Conservation (phyloP, 2,797 vertebrate species). For the Glossophaga mutica region DNA sequence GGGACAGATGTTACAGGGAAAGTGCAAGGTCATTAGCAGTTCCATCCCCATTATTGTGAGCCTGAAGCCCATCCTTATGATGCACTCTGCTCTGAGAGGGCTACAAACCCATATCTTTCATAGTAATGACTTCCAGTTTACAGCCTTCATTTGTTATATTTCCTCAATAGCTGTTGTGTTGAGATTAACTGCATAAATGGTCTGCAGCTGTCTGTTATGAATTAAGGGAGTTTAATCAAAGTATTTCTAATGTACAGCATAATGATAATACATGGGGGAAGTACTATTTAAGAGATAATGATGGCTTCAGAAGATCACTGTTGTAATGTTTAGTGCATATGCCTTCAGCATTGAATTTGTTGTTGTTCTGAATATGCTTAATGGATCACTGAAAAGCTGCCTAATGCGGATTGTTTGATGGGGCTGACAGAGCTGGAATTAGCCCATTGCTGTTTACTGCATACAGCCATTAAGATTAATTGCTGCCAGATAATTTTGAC, state of each 20-base stretch:
- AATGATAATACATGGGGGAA: constrained; percentile 98
- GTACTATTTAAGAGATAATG: constrained; percentile 98
- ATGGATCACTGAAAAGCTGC: constrained; percentile 91
- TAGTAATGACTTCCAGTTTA: constrained; percentile 90
- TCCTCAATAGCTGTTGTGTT: constrained; percentile 94
- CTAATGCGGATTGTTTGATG: constrained; percentile 91
- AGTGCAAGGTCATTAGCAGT: constrained; percentile 71
- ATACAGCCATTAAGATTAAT: constrained; percentile 94
- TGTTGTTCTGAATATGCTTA: constrained; percentile 92
- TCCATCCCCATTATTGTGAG: constrained; percentile 68
- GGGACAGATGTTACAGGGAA: constrained; percentile 68
- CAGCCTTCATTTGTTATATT: constrained; percentile 90
- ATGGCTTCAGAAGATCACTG: constrained; percentile 94
- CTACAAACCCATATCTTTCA: constrained; percentile 84
- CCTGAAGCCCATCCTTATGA: constrained; percentile 78
- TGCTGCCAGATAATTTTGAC: constrained; percentile 93
- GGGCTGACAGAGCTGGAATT: constrained; percentile 92
- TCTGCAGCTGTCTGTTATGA: constrained; percentile 98
- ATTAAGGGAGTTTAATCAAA: constrained; percentile 99
- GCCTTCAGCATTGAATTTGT: constrained; percentile 91
- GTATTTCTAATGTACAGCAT: constrained; percentile 98
- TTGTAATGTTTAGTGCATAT: constrained; percentile 92
- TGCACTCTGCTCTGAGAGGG: constrained; percentile 84
- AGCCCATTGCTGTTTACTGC: constrained; percentile 93
- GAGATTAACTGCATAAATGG: constrained; percentile 98